Base-by-base conservation (phyloP, 2,797 vertebrate genomes). In the Craterocephalus amniculus region DNA sequence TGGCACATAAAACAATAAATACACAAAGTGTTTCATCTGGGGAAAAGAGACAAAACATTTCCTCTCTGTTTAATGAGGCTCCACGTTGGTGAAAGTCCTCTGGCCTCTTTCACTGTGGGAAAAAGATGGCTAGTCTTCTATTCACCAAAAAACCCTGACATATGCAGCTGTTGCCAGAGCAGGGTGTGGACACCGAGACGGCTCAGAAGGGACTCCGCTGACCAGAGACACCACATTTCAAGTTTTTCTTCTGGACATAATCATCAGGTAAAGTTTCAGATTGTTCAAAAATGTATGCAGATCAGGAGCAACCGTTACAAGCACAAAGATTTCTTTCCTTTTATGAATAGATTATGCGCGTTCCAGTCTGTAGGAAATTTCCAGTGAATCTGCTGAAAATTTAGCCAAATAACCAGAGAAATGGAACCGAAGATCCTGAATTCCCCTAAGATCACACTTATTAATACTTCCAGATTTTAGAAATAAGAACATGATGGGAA, bases 21-120 rank as follows among this genome's bases (percentile, higher is more conserved):
- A 92, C 77, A 83, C 79, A 78, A 90, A 86, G 80, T 84, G 79
- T 91, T 93, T 91, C 79, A 86, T 88, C 85, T 88, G 77, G 63
- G 70, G 72, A 76, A 60, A 70, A 59, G 57, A 81, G 78, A 66
- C 35, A 24, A 6, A 74, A 36, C 43, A 62, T 31, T 83, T 78
- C 84, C 57, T 71, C 67, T 86, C 45, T 61, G 72, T 68, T 84
- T 74, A 76, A 55, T 87, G 55, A 51, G 31, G 70, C 81, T 69
- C 71, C 60, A 62, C 20, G 18, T 78, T 61, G 74, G 78, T 56
- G 13, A 80, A 59, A 45, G 62, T 83, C 67, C 68, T 74, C 75
- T 83, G 83, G 72, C 73, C 68, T 80, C 52, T 72, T 62, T 70
- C 62, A 52, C 11, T 40, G 60, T 52, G 58, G 70, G 26, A 80